These are phyloP conservation scores for Ammodramus savannarum DNA, from an alignment of 2,113 vertebrate genomes.

Conservation along the genomic window DNA sequence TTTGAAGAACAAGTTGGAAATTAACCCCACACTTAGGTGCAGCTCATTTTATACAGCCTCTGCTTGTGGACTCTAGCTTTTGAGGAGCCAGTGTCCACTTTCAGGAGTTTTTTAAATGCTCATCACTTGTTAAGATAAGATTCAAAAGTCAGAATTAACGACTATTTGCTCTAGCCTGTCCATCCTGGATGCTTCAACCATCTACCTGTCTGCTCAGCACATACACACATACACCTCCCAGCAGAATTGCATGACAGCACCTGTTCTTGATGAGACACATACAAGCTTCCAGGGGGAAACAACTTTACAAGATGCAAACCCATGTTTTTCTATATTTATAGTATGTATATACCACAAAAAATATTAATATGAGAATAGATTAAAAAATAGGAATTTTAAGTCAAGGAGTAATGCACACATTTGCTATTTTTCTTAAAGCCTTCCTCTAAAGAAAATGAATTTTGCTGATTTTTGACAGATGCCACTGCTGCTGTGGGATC, in stretches of 20 bases:
- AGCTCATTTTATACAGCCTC: background rate
- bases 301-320: background rate
- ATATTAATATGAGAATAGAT: background rate
- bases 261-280: background rate
- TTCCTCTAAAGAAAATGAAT: background rate
- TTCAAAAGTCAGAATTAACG: background rate
- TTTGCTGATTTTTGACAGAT: background rate
- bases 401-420: background rate
- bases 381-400: background rate
- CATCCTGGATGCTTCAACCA: background rate
- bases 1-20: background rate
- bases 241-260: background rate
- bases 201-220: background rate
- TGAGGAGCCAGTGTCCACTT: background rate
- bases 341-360: background rate
- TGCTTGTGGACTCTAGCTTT: accelerated
- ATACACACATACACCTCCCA: background rate
- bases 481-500: background rate
- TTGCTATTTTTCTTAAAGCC: background rate
- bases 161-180: background rate
- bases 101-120: background rate
- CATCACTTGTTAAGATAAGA: background rate
- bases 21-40: background rate
- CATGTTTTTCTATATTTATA: background rate
- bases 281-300: background rate